These are phyloP conservation scores for Melanotaenia pygmaea DNA, from an alignment of 2,797 vertebrate genomes.

Conservation along the genomic window DNA sequence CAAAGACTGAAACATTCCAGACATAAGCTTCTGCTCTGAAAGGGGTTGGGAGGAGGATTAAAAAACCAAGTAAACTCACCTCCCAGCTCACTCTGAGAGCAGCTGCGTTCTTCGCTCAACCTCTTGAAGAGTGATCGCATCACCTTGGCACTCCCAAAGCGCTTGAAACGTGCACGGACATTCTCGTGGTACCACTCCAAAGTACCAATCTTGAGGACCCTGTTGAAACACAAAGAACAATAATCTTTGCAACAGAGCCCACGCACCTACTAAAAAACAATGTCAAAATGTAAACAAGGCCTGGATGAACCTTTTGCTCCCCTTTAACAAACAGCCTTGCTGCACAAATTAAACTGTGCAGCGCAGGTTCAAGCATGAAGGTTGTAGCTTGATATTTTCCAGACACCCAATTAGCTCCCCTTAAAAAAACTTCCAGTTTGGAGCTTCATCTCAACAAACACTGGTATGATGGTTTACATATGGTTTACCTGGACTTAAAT, in stretches of 20 bases:
- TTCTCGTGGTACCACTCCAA: constrained; percentile 94
- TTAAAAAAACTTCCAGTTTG: constrained; percentile 6
- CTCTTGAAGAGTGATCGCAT: constrained; percentile 89
- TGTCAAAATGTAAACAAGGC: background rate
- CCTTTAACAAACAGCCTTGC: background rate
- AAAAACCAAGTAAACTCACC: constrained; percentile 58
- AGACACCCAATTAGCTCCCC: constrained; percentile 20
- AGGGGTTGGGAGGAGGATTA: too few relatives aligned
- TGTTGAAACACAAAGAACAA: constrained; percentile 56
- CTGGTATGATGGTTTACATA: constrained; percentile 5
- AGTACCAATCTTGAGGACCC: constrained; percentile 89
- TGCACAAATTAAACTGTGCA: constrained; percentile 1
- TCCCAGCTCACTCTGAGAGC: constrained; percentile 63
- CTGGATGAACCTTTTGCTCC: too few relatives aligned
- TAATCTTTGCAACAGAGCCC: too few relatives aligned
- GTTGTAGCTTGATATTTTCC: constrained; percentile 24
- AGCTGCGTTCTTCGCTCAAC: constrained; percentile 68
- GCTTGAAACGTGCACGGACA: constrained; percentile 89
- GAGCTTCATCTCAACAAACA: constrained; percentile 33
- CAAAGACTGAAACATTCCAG: background rate
- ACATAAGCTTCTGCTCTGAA: background rate
- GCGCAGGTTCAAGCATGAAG: constrained; percentile 1
- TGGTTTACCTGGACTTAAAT: constrained; percentile 23
- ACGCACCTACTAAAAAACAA: background rate
- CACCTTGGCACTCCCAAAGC: constrained; percentile 93